These are phyloP conservation scores for Campoletis raptor DNA, from an alignment of 2,888 invertebrate species.

Conservation along the genomic window DNA sequence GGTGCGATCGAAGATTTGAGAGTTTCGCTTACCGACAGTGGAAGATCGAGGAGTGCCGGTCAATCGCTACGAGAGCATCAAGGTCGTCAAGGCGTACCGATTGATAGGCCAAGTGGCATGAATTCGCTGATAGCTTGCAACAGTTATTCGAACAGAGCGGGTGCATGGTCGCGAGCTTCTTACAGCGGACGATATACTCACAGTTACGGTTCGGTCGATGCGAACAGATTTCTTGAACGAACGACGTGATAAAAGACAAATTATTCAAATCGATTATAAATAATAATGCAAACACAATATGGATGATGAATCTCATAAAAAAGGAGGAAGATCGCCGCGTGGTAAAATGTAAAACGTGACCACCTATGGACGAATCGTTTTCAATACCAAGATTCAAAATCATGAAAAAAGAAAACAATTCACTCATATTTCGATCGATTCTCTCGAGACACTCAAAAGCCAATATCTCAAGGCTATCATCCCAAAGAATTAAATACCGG, in stretches of 20 bases:
- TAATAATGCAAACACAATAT: background rate
- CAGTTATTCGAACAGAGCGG: conserved; percentile 90
- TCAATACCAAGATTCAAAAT: conserved; percentile 3
- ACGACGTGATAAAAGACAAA: conserved; percentile 78
- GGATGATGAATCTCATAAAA: conserved; percentile 4
- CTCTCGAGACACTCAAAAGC: conserved; percentile 26
- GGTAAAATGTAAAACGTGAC: background rate
- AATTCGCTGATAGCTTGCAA: conserved; percentile 91
- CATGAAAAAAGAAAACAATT: conserved; percentile 20
- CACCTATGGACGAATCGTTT: background rate
- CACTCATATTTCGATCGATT: conserved; percentile 24
- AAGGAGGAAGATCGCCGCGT: background rate
- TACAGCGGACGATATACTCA: conserved; percentile 86
- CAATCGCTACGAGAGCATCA: conserved; percentile 90
- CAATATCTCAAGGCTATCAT: conserved; percentile 14
- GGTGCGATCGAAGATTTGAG: conserved; percentile 78
- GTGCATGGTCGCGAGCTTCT: conserved; percentile 86
- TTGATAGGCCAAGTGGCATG: conserved; percentile 90
- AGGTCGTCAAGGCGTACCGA: conserved; percentile 86
- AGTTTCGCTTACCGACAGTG: conserved; percentile 79
- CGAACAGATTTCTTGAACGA: conserved; percentile 81
- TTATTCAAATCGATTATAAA: background rate
- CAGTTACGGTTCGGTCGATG: conserved; percentile 86
- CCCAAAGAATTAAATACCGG: conserved; percentile 31
- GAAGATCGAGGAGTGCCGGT: conserved; percentile 75